phyloP scores from a whole-genome alignment of 2,113 vertebrate genomes.

The Tringa solitaria region DNA sequence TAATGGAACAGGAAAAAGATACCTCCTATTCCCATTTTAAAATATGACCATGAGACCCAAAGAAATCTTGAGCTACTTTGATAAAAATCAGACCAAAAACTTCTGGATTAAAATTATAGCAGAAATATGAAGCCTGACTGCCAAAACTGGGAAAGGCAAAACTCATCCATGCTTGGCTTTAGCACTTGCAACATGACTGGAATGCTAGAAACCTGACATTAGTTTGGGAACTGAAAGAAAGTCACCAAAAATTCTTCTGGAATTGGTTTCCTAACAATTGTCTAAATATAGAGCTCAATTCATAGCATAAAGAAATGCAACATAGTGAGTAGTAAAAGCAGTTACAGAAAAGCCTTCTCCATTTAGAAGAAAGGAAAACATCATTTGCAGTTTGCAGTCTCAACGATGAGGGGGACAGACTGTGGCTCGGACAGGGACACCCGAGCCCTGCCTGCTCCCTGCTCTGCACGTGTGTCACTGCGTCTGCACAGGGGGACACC shows the following conservation, averaged over 20 bases:
- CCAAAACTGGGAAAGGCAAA: not conserved
- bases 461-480: not conserved
- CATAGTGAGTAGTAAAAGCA: not conserved
- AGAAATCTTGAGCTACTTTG: not conserved
- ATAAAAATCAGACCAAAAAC: not conserved
- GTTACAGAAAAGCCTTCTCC: not conserved
- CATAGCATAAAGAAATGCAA: not conserved
- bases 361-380: not conserved
- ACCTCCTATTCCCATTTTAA: not conserved
- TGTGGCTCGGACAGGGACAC: rapidly evolving
- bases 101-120: not conserved
- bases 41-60: not conserved
- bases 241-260: not conserved
- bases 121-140: not conserved
- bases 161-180: not conserved
- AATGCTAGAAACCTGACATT: not conserved
- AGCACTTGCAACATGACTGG: not conserved
- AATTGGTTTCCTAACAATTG: not conserved
- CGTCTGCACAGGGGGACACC: not conserved
- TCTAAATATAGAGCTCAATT: not conserved
- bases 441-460: not conserved
- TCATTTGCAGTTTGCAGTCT: not conserved
- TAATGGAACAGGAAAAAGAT: not conserved
- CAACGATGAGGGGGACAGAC: rapidly evolving
- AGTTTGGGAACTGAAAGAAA: not conserved